phyloP scores from a whole-genome alignment of 1,140 invertebrate genomes.

The Heliothis virescens region DNA sequence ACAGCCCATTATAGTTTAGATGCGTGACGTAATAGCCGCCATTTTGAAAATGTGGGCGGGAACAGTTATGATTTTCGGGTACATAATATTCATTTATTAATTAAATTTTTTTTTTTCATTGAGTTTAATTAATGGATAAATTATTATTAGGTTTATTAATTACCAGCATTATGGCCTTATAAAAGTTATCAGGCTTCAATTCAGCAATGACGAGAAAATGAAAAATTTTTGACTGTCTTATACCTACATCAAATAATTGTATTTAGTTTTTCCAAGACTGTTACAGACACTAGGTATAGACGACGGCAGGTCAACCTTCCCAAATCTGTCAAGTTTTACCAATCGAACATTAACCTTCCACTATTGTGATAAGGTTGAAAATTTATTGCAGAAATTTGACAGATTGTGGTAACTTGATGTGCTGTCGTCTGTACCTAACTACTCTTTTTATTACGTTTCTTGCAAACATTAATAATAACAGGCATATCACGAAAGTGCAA shows the following conservation, averaged over 20 bases:
- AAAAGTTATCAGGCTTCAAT: background rate
- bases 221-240: background rate
- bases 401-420: too few relatives aligned
- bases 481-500: background rate
- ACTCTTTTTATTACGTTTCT: background rate
- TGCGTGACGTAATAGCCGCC: background rate
- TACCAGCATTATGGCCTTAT: too few relatives aligned
- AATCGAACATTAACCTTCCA: too few relatives aligned
- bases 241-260: too few relatives aligned
- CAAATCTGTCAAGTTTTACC: too few relatives aligned
- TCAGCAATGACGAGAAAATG: too few relatives aligned
- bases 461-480: background rate
- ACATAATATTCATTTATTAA: conserved; percentile 18
- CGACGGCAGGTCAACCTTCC: too few relatives aligned
- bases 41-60: conserved; percentile 27
- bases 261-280: too few relatives aligned
- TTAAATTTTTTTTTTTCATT: conserved; percentile 11
- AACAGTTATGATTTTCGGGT: background rate
- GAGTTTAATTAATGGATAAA: conserved; percentile 1
- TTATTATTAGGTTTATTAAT: background rate
- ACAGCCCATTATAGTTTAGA: conserved; percentile 19
- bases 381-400: background rate
- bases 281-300: too few relatives aligned
- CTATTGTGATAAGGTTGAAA: too few relatives aligned
- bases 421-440: too few relatives aligned